Conservation (phyloP, 2,888 invertebrate genomes). For the Ectobius pallidus region DNA sequence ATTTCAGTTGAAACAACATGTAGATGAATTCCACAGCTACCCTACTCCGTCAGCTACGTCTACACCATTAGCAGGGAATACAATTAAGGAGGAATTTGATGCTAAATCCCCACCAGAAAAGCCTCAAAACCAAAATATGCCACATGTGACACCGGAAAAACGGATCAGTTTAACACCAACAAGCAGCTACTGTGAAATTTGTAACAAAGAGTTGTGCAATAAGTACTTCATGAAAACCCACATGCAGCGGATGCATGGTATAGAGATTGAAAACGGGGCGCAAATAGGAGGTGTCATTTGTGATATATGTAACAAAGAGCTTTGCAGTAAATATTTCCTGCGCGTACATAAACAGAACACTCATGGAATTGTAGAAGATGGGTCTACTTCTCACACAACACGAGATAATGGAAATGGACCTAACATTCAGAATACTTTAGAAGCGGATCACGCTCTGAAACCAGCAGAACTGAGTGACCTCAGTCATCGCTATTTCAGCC, state of each 20-base stretch:
- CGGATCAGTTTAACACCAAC: constrained; percentile 70
- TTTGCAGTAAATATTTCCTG: constrained; percentile 97
- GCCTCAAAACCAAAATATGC: constrained; percentile 43
- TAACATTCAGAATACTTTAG: constrained; percentile 40
- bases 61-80: not conserved
- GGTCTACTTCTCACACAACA: constrained; percentile 52
- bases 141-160: constrained; percentile 56
- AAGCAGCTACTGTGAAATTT: constrained; percentile 94
- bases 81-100: constrained; percentile 48
- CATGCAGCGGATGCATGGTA: constrained; percentile 98
- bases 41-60: constrained; percentile 21
- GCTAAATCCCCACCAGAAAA: constrained; percentile 44
- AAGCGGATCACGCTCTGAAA: constrained; percentile 58
- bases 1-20: constrained; percentile 71
- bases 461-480: constrained; percentile 63
- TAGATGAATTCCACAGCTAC: constrained; percentile 67
- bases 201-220: constrained; percentile 98
- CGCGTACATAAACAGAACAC: constrained; percentile 98
- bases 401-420: constrained; percentile 48
- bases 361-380: constrained; percentile 93
- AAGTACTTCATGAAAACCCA: constrained; percentile 99
- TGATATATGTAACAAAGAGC: constrained; percentile 97
- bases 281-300: constrained; percentile 94
- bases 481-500: constrained; percentile 67
- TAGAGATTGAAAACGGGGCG: constrained; percentile 90